Evolutionary conservation across 2,888 invertebrate species (phyloP).

Genomic region (Campopleginae sp.): DNA sequence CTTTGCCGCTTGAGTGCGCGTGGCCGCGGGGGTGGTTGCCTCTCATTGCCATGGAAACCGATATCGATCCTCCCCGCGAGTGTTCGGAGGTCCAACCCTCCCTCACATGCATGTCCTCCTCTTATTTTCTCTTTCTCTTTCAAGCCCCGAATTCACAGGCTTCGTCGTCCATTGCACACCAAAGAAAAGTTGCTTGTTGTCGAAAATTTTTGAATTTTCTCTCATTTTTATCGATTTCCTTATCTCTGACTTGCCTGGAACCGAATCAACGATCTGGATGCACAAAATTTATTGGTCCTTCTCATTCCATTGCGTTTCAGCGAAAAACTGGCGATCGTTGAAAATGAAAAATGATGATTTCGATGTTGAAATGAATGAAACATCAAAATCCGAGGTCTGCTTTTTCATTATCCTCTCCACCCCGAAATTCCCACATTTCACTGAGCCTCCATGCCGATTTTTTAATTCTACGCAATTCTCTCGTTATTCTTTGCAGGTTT

Average conservation of each 20-base stretch:
- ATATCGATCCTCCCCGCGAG: conserved; percentile 79
- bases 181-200: conserved; percentile 3
- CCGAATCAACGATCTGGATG: background rate
- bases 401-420: background rate
- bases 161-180: conserved; percentile 17
- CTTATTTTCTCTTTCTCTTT: conserved; percentile 2
- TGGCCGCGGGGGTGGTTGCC: conserved; percentile 54
- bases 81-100: conserved; percentile 62
- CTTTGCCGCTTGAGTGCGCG: conserved; percentile 52
- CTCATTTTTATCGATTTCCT: background rate
- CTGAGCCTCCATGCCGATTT: background rate
- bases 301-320: background rate
- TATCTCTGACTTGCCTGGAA: background rate
- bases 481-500: conserved; percentile 24
- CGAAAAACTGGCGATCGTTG: background rate
- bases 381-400: background rate
- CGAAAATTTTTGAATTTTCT: conserved; percentile 30
- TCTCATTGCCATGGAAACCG: conserved; percentile 82
- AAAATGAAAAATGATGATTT: background rate
- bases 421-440: background rate
- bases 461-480: background rate
- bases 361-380: background rate
- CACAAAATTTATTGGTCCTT: background rate
- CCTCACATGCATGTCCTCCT: conserved; percentile 28
- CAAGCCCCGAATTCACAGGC: conserved; percentile 22